Conservation (phyloP, 2,888 invertebrate species). For the Hypsopygia costalis region DNA sequence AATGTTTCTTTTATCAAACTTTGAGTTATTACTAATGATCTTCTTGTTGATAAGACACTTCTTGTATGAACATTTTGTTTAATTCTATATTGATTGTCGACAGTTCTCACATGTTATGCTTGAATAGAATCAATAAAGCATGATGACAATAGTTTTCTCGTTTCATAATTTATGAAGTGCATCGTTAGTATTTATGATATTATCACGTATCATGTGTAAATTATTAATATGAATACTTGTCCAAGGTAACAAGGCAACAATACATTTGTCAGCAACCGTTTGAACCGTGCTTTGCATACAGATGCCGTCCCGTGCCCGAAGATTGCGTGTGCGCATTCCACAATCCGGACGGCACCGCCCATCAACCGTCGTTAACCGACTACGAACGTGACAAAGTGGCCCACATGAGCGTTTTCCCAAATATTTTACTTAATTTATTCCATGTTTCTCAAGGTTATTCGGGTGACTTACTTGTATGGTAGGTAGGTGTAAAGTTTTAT, state of each 20-base stretch:
- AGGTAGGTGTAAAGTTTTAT: too few relatives aligned
- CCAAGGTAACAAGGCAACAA: constrained; percentile 48
- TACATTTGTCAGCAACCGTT: constrained; percentile 64
- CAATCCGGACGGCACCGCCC: constrained; percentile 29
- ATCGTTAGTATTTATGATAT: constrained; percentile 7
- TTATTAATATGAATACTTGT: constrained; percentile 54
- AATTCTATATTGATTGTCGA: too few relatives aligned
- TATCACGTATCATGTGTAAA: constrained; percentile 41
- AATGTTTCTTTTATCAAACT: too few relatives aligned
- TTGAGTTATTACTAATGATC: too few relatives aligned
- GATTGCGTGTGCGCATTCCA: constrained; percentile 67
- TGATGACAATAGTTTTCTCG: not conserved
- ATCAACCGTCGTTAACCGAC: constrained; percentile 27
- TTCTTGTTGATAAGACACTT: too few relatives aligned
- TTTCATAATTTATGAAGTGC: not conserved
- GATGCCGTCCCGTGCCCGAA: constrained; percentile 43
- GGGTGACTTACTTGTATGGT: constrained; percentile 10
- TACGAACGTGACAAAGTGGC: constrained; percentile 23
- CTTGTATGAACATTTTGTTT: too few relatives aligned
- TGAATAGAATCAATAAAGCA: not conserved
- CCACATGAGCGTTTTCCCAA: constrained; percentile 23
- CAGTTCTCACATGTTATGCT: not conserved
- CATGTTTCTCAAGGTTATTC: constrained; percentile 22
- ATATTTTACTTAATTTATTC: constrained; percentile 25
- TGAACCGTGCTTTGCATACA: constrained; percentile 59